A percentile compares a stretch with the other conserved stretches of the same genome.
Conservation (phyloP, 1,140 invertebrate species). For the Parapsyche elsis region DNA sequence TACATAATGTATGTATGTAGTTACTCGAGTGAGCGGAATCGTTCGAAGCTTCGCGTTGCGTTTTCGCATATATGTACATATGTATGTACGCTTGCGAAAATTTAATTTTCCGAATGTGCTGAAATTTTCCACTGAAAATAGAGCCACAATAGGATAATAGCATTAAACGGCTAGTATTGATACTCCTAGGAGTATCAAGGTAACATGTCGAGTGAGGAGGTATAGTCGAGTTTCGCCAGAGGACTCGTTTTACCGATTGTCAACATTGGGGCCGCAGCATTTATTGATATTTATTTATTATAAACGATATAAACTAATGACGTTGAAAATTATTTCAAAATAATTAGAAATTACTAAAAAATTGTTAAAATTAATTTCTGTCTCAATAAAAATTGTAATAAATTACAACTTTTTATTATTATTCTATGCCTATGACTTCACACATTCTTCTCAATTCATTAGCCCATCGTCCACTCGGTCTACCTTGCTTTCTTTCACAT, state of each 20-base stretch:
- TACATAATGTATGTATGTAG: slow-evolving; percentile 18
- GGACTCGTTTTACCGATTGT: slow-evolving; percentile 10
- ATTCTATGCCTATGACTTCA: too few relatives aligned
- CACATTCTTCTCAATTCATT: too few relatives aligned
- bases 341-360: too few relatives aligned
- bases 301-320: too few relatives aligned
- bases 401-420: too few relatives aligned
- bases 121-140: slow-evolving; percentile 4
- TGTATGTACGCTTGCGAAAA: background rate
- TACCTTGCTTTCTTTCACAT: too few relatives aligned
- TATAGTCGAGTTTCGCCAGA: slow-evolving; percentile 31
- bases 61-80: slow-evolving; percentile 16
- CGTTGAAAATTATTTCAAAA: too few relatives aligned
- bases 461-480: too few relatives aligned
- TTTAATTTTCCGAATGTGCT: background rate
- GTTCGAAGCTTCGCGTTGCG: too few relatives aligned
- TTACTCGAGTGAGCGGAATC: background rate
- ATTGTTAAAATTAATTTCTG: too few relatives aligned
- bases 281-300: background rate
- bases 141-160: slow-evolving; percentile 41
- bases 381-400: too few relatives aligned
- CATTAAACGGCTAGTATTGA: slow-evolving; percentile 35
- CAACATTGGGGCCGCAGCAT: slow-evolving; percentile 2
- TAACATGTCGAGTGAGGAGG: slow-evolving; percentile 48
- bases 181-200: slow-evolving; percentile 53